phyloP scores from a whole-genome alignment of 2,113 vertebrate genomes.

The Ictidomys tridecemlineatus region DNA sequence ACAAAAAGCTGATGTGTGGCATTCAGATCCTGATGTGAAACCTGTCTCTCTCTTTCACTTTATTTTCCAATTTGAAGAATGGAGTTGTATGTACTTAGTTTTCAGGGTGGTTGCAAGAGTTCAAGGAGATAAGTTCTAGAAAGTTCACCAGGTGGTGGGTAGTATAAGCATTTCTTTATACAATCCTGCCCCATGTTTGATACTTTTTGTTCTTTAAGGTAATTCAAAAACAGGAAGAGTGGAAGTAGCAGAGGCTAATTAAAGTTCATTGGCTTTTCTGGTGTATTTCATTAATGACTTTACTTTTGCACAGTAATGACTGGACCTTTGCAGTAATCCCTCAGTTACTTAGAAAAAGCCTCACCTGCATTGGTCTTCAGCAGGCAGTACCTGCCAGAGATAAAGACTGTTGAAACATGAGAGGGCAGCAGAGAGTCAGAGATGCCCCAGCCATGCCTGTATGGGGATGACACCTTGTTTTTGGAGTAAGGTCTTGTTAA shows the following conservation, averaged over 20 bases:
- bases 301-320: neutral
- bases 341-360: neutral
- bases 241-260: neutral
- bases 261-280: neutral
- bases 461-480: accelerated
- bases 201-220: neutral
- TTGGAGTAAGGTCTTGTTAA: neutral
- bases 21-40: neutral
- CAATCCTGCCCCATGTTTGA: accelerated
- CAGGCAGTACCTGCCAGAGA: neutral
- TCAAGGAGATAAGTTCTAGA: neutral
- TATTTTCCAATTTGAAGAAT: neutral
- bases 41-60: neutral
- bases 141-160: neutral
- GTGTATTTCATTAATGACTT: neutral
- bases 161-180: neutral
- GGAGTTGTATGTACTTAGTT: neutral
- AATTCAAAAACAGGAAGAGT: neutral
- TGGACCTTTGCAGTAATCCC: neutral
- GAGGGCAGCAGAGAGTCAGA: slow-evolving; percentile 72
- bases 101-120: neutral
- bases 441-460: neutral
- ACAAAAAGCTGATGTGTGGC: neutral
- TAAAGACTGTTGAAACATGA: neutral
- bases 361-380: neutral